A percentile compares a stretch with the other conserved stretches of the same genome.
These are phyloP conservation scores for Cathartes aura DNA, from an alignment of 2,113 vertebrate species.

Conservation along the genomic window DNA sequence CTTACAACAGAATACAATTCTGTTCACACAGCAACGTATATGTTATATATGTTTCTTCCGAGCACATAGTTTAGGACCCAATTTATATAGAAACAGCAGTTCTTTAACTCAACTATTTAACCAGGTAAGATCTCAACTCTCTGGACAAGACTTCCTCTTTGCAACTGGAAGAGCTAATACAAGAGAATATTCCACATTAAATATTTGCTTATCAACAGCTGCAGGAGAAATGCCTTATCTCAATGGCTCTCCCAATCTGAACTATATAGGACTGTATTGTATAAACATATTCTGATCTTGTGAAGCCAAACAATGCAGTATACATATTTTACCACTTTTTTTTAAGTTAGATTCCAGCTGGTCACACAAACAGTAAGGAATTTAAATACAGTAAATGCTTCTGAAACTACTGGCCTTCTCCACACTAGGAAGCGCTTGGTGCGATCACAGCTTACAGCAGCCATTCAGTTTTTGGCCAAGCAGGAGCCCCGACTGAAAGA, in stretches of 20 bases:
- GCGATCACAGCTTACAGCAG: neutral
- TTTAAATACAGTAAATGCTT: neutral
- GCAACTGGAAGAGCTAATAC: neutral
- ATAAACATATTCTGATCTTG: neutral
- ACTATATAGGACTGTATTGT: fast-evolving
- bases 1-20: neutral
- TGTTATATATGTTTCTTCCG: fast-evolving
- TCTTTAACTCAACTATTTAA: neutral
- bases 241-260: neutral
- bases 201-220: neutral
- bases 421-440: neutral
- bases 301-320: neutral
- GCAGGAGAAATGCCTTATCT: neutral
- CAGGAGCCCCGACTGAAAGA: neutral
- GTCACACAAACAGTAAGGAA: neutral
- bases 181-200: neutral
- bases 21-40: fast-evolving
- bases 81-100: neutral
- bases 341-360: neutral
- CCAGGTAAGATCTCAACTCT: neutral
- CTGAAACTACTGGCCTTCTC: neutral
- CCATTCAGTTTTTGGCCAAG: neutral
- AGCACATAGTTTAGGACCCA: neutral
- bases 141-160: neutral
- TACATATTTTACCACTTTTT: neutral